phyloP scores from a whole-genome alignment of 1,140 invertebrate genomes.

The Oryzaephilus surinamensis region DNA sequence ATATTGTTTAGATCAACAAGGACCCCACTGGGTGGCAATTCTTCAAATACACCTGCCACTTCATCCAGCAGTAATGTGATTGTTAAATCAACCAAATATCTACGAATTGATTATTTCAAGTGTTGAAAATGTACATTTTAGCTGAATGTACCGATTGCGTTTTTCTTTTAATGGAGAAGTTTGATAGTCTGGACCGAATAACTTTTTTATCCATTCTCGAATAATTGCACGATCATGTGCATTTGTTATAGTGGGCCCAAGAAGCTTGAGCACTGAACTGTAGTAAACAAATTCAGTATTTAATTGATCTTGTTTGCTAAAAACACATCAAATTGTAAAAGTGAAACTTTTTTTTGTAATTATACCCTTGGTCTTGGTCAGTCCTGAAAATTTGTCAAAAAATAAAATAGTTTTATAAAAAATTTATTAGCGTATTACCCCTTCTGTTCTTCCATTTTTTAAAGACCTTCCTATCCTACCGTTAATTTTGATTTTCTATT shows the following conservation, averaged over 20 bases:
- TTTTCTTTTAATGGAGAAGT: constrained; percentile 29
- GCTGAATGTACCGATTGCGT: no score
- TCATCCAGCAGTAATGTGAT: constrained; percentile 29
- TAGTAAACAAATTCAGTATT: constrained; percentile 30
- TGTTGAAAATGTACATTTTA: no score
- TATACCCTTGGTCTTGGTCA: no score
- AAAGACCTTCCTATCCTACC: no score
- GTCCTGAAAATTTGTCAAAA: no score
- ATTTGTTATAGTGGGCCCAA: constrained; percentile 25
- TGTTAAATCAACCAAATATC: constrained; percentile 29
- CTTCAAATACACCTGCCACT: constrained; percentile 24
- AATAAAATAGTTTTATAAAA: no score
- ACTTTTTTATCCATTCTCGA: constrained; percentile 30
- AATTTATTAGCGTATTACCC: no score
- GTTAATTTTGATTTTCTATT: no score
- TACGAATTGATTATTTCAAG: constrained; percentile 11
- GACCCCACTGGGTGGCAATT: constrained; percentile 23
- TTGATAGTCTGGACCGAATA: constrained; percentile 34
- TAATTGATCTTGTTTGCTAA: constrained; percentile 18
- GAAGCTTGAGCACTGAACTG: constrained; percentile 26
- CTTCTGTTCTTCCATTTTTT: no score
- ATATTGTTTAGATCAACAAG: constrained; percentile 22
- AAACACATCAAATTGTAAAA: background rate
- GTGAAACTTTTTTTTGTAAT: no score
- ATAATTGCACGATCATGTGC: constrained; percentile 22